Base-by-base conservation (phyloP, 2,888 invertebrate species). In the Odontocolon sp. region DNA sequence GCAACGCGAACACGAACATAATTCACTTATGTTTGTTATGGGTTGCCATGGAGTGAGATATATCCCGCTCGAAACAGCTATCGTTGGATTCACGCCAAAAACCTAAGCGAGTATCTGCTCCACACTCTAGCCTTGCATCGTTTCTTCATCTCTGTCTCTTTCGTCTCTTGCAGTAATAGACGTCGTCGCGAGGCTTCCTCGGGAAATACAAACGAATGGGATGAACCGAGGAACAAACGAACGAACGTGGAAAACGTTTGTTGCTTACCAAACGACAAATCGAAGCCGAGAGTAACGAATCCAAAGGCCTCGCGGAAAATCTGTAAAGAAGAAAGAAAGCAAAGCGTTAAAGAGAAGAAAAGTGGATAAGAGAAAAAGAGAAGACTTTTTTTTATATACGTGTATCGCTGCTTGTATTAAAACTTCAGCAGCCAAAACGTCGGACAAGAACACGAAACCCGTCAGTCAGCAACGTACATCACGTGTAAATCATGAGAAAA, bases 1-100 rank as follows among this genome's bases (percentile, higher is more conserved):
- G 50, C 45, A 23, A 50, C 57, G 67, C 56, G 70, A 64, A 54
- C 86, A 86, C 84, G 84, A 81, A 83, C 86, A 87, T 89, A 88
- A 89, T 88, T 89, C 88, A 88, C 86, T 88, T 85, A 88, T 86
- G 89, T 89, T 88, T 88, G 89, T 88, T 89, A 87, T 87, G 86
- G 86, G 86, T 87, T 87, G 84, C 88, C 85, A 86, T 87, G 86
- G 85, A 86, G 87, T 86, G 87, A 87, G 85, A 87, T 87, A 88
- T 85, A 86, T 85, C 83, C 81, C 80, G 77, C 54, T 67, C 83
- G 84, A 85, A 88, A 87, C 86, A 84, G 87, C 86, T 84, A 86
- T 86, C 84, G 86, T 87, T 89, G 89, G 89, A 87, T 63, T 77
- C 52, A 75, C 70, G 88, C 88, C 89, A 89, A 86, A 87, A 84